Percentiles rank a stretch among this genome's conserved stretches.
Conservation (phyloP, 2,797 vertebrate species). For the Adelosebastes latens region DNA sequence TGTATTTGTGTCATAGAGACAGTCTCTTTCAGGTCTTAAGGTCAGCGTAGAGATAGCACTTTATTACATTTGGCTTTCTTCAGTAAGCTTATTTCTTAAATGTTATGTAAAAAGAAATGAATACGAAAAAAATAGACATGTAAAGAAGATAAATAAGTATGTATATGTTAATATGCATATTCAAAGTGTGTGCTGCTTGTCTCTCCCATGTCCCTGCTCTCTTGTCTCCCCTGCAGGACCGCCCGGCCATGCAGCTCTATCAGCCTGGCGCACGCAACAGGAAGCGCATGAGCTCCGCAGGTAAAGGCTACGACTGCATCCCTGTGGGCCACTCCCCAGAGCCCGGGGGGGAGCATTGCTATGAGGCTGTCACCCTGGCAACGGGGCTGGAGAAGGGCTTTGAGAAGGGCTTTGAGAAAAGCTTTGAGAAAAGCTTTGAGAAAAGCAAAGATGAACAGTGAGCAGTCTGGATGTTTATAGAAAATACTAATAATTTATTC, state of each 20-base stretch:
- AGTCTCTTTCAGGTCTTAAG: background rate
- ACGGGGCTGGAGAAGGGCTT: slow-evolving; percentile 85
- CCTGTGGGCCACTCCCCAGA: slow-evolving; percentile 79
- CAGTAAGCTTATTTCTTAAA: background rate
- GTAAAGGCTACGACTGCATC: slow-evolving; percentile 85
- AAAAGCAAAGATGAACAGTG: slow-evolving; percentile 86
- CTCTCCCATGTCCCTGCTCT: slow-evolving; percentile 64
- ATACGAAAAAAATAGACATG: too few species aligned
- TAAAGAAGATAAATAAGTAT: background rate
- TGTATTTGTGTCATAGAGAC: background rate
- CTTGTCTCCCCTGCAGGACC: slow-evolving; percentile 85
- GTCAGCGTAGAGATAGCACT: background rate
- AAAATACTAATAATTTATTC: background rate
- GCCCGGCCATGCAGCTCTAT: slow-evolving; percentile 94
- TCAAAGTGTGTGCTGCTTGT: slow-evolving; percentile 45
- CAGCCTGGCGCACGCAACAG: slow-evolving; percentile 91
- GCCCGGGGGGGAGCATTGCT: slow-evolving; percentile 81
- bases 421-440: slow-evolving; percentile 68
- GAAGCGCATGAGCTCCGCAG: slow-evolving; percentile 84
- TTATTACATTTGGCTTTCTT: background rate
- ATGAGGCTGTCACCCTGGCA: slow-evolving; percentile 79
- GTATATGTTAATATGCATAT: background rate
- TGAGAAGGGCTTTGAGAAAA: slow-evolving; percentile 77
- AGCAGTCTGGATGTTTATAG: slow-evolving; percentile 14
- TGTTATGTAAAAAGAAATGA: background rate